Conservation (phyloP, 1,140 invertebrate species). For the Tetragonula clypearis region DNA sequence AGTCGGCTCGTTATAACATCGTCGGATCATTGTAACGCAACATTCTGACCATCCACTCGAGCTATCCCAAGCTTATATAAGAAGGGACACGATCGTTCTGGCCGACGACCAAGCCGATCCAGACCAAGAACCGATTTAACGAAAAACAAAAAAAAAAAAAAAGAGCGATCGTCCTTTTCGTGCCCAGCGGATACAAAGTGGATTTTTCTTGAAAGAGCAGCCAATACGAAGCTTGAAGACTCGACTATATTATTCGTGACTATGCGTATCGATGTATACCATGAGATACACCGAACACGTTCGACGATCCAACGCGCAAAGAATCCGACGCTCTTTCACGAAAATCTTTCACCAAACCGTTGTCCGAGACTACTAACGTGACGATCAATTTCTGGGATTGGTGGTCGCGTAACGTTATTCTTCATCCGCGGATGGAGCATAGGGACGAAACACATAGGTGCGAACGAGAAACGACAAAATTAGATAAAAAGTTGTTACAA, state of each 20-base stretch:
- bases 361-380: conserved; percentile 52
- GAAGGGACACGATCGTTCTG: conserved; percentile 20
- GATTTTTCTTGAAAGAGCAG: conserved; percentile 24
- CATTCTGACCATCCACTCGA: neutral
- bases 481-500: conserved; percentile 74
- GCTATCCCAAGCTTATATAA: conserved; percentile 17
- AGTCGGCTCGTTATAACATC: conserved; percentile 2
- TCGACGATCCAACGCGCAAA: neutral
- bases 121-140: conserved; percentile 3
- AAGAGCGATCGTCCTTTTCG: conserved; percentile 14
- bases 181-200: neutral
- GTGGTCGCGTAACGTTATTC: conserved; percentile 23
- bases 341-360: conserved; percentile 24
- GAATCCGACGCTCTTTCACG: conserved; percentile 34
- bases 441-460: conserved; percentile 10
- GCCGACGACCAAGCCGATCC: neutral
- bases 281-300: neutral
- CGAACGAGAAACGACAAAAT: conserved; percentile 54
- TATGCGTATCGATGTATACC: neutral
- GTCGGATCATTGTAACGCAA: neutral
- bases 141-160: neutral
- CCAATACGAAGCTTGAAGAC: conserved; percentile 1
- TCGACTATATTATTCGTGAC: conserved; percentile 1
- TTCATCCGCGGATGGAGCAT: neutral
- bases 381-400: conserved; percentile 32